Evolutionary conservation across 2,113 vertebrate genomes (phyloP), one percentile per base, ranked within the genome.

Genomic region (Oncorhynchus mykiss): DNA sequence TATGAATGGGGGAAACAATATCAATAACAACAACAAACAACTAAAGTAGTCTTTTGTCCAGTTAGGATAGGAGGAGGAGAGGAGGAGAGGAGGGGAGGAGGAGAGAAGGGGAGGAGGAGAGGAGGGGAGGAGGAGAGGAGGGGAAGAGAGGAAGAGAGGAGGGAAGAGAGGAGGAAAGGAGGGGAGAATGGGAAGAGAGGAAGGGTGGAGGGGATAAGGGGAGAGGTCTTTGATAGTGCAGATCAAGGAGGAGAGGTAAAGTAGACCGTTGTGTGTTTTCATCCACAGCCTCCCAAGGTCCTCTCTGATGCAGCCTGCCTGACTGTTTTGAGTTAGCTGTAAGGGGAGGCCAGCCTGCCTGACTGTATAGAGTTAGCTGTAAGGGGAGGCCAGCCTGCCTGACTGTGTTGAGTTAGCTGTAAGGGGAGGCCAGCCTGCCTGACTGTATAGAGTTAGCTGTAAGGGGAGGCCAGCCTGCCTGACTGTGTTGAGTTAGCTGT

Each of bases 21-120:
- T 90, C 89, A 94, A 90, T 90, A 93, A 92, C 91, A 94, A 92
- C 92, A 93, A 93, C 91, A 92, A 94, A 92, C 92, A 92, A 93
- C 92, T 92, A 92, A 90, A 91, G 90, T 92, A 93, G 91, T 91
- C 92, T 93, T 93, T 92, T 90, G 92, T 88, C 91, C 82, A 5
- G 66, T 80, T 85, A 89, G 86, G 84, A 88, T 86, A 89, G 87
- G 85, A 86, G 87, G 88, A 82, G 48, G 91, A 91, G 89, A 74
- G 72, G 73, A 29, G 62, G 60, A 45, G 20, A 82, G 12, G 84
- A 84, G 83, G n/a, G 59, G 54, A 59, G 14, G 24, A 39, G n/a
- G 12, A 7, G 54, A 31, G 54, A 34, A 16, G 60, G 39, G 18
- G 39, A 1, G 24, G 54, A 72, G 54, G 6, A 27, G 9, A 11